A percentile compares a stretch with the other conserved stretches of the same genome.
phyloP scores from a whole-genome alignment of 2,797 vertebrate genomes.

The Peromyscus aztecus region DNA sequence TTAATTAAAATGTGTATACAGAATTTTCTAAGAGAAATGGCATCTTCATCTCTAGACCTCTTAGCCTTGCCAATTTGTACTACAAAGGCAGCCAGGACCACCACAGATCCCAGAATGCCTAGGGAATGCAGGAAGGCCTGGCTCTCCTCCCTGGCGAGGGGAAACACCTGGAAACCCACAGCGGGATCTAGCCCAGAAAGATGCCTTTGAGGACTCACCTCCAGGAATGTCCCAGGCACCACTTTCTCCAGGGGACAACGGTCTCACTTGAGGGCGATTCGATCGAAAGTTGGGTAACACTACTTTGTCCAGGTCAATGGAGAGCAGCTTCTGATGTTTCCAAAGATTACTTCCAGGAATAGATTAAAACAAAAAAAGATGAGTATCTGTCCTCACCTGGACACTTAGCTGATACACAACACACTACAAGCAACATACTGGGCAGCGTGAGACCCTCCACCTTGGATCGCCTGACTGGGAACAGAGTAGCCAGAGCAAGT shows the following conservation, averaged over 20 bases:
- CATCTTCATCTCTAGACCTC: constrained; percentile 86
- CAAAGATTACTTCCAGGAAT: constrained; percentile 94
- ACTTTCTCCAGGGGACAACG: constrained; percentile 97
- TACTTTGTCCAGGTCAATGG: constrained; percentile 98
- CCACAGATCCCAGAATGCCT: constrained; percentile 94
- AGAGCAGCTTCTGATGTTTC: constrained; percentile 99
- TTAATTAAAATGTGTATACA: neutral
- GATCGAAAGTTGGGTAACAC: constrained; percentile 94
- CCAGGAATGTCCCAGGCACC: constrained; percentile 99
- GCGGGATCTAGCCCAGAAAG: neutral
- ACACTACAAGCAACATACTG: neutral
- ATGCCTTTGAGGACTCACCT: constrained; percentile 88
- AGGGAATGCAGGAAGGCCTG: constrained; percentile 85
- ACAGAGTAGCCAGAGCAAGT: fast-evolving
- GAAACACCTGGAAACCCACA: neutral
- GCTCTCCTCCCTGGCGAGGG: neutral
- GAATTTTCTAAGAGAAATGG: neutral
- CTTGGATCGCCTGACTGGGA: neutral
- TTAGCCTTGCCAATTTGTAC: constrained; percentile 94
- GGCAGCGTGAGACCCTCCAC: neutral
- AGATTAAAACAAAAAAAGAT: constrained; percentile 66
- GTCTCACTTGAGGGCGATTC: constrained; percentile 97
- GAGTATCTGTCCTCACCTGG: neutral
- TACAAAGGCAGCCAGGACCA: constrained; percentile 94
- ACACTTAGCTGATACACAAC: neutral